Conservation (phyloP, 2,113 vertebrate genomes). For the Setophaga coronata region DNA sequence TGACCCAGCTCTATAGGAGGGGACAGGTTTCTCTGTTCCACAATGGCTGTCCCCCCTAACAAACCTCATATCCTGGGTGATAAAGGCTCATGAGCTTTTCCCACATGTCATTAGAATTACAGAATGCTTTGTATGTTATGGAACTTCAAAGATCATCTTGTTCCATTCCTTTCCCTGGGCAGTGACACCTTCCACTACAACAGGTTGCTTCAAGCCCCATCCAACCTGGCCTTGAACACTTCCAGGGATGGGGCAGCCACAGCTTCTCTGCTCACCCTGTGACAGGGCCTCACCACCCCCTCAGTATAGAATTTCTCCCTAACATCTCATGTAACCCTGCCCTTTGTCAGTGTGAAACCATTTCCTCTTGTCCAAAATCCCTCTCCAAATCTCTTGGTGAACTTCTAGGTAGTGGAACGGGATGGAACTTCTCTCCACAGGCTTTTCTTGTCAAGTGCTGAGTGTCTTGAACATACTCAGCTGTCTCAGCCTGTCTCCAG, state of each 20-base stretch:
- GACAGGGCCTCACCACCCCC: background rate
- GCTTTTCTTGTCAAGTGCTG: background rate
- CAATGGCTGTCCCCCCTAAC: background rate
- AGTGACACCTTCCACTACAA: background rate
- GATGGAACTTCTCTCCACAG: background rate
- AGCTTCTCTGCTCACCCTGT: background rate
- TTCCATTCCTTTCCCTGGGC: background rate
- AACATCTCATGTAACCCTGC: background rate
- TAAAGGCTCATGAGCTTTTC: rapidly evolving
- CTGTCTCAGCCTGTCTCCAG: background rate
- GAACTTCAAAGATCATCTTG: background rate
- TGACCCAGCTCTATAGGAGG: background rate
- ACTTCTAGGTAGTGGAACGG: background rate
- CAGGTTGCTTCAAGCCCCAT: background rate
- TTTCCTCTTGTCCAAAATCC: background rate
- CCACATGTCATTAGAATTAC: background rate
- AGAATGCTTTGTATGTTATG: background rate
- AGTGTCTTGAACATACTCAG: background rate
- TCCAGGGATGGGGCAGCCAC: background rate
- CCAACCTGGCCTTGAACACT: background rate
- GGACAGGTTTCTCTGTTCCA: background rate
- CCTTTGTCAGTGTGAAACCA: background rate
- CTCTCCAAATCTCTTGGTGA: background rate
- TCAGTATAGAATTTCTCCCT: background rate
- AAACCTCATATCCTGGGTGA: background rate